Evolutionary conservation across 2,888 invertebrate species (phyloP).

Genomic region (Chesias legatella): DNA sequence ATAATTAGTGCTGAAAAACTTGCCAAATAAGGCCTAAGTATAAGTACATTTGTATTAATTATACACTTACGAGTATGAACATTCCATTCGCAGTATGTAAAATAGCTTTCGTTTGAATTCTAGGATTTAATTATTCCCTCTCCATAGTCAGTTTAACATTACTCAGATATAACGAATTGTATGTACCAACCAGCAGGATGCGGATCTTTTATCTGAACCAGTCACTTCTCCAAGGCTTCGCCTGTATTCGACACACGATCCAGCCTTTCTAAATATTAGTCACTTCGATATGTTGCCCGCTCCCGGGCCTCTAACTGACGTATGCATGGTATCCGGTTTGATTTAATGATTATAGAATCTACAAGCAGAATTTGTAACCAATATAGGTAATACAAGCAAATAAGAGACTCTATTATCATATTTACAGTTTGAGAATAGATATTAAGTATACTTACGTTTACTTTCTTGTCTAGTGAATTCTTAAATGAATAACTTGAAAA

Average conservation of each 20-base stretch:
- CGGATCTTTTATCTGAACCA: slow-evolving; percentile 57
- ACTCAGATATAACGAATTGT: slow-evolving; percentile 3
- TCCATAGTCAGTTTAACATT: background rate
- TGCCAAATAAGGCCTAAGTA: too few relatives aligned
- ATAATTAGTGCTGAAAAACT: too few relatives aligned
- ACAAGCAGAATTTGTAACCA: too few relatives aligned
- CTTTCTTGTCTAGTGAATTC: too few relatives aligned
- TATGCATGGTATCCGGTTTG: slow-evolving; percentile 8
- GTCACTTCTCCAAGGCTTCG: slow-evolving; percentile 66
- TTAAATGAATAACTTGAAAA: too few relatives aligned
- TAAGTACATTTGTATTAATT: too few relatives aligned
- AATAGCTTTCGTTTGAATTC: background rate
- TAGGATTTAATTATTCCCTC: background rate
- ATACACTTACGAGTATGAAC: too few relatives aligned
- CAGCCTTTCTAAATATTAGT: slow-evolving; percentile 57
- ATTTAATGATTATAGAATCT: background rate
- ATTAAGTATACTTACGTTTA: too few relatives aligned
- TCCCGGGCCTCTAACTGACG: slow-evolving; percentile 1
- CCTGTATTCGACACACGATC: slow-evolving; percentile 53
- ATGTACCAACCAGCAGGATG: slow-evolving; percentile 44
- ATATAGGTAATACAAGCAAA: too few relatives aligned
- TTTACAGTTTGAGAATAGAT: too few relatives aligned
- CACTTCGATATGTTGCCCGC: slow-evolving; percentile 20
- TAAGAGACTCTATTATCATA: too few relatives aligned
- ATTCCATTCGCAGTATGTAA: too few relatives aligned